Evolutionary conservation across 2,797 vertebrate genomes (phyloP), one percentile per base, ranked within the genome.

Genomic region (Pseudopleuronectes americanus): DNA sequence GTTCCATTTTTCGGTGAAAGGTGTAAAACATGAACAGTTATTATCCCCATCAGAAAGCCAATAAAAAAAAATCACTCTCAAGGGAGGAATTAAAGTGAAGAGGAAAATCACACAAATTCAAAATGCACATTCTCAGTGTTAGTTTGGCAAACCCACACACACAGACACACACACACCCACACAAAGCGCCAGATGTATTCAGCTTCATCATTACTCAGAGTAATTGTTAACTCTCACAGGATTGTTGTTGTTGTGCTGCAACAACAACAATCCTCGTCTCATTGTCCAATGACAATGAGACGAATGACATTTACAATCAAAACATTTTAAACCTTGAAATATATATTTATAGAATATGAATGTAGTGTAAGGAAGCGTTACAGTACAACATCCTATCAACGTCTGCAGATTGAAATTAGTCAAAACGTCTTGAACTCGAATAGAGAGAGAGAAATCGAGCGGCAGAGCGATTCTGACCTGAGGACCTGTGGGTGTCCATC

Each of bases 241-340:
- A 55, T 77, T 81, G 71, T 48, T 71, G 76, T 84, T 85, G 79
- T 81, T 80, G 72, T 79, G 66, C 81, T 76, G 80, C n/a, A n/a
- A n/a, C n/a, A n/a, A n/a, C n/a, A n/a, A n/a, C n/a, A n/a, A n/a
- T n/a, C n/a, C n/a, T n/a, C n/a, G n/a, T n/a, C n/a, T n/a, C n/a
- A n/a, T n/a, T n/a, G n/a, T n/a, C 28, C 28, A 31, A 0, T 31
- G 28, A 7, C 28, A 31, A 31, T 31, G 0, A 31, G 28, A 31
- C 28, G 0, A 31, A 8, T 31, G 6, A 31, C 28, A 31, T 31
- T 31, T 31, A 31, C 28, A 7, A 31, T 31, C 7, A 31, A 31
- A 31, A 31, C 28, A 31, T 31, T 31, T 8, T 7, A 31, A 6
- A 31, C 28, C 28, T 31, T 8, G 28, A 31, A 31, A 31, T 31